Conservation (phyloP, 2,797 vertebrate genomes). For the Platyrinchus mystaceus region DNA sequence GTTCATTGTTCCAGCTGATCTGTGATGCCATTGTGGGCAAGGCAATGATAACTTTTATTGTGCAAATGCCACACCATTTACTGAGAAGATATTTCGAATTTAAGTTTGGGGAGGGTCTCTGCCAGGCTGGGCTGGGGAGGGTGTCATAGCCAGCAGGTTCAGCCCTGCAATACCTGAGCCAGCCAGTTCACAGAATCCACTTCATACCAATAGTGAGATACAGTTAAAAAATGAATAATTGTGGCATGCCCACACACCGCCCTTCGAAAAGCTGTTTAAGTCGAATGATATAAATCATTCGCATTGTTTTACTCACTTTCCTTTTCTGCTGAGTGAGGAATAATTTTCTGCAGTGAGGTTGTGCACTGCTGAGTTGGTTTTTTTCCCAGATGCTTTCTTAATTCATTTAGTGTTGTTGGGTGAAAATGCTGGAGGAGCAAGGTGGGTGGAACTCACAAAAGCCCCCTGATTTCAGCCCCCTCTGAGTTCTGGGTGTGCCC, state of each 20-base stretch:
- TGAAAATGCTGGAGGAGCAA: background rate
- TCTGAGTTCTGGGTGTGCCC: background rate
- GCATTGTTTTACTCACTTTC: conserved; percentile 14
- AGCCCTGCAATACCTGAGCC: background rate
- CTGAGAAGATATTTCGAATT: background rate
- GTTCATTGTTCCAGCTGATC: background rate
- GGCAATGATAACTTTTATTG: background rate
- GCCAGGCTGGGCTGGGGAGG: background rate
- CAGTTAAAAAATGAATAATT: background rate
- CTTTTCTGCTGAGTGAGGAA: conserved; percentile 13
- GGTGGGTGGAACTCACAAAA: background rate
- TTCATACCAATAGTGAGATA: background rate
- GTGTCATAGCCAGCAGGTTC: background rate
- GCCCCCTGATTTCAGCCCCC: background rate
- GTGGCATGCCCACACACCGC: background rate
- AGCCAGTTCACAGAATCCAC: background rate
- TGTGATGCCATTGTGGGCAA: background rate
- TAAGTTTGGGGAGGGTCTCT: background rate
- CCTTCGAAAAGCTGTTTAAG: background rate
- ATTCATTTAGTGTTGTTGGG: background rate
- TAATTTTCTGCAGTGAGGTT: background rate
- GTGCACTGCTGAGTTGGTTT: background rate
- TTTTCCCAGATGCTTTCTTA: background rate
- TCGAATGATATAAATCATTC: background rate
- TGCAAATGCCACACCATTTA: fast-evolving